These are phyloP conservation scores for Halisarca cf. caerulea DNA, from an alignment of 37 sponge, comb jelly and placozoan species.

Conservation along the genomic window DNA sequence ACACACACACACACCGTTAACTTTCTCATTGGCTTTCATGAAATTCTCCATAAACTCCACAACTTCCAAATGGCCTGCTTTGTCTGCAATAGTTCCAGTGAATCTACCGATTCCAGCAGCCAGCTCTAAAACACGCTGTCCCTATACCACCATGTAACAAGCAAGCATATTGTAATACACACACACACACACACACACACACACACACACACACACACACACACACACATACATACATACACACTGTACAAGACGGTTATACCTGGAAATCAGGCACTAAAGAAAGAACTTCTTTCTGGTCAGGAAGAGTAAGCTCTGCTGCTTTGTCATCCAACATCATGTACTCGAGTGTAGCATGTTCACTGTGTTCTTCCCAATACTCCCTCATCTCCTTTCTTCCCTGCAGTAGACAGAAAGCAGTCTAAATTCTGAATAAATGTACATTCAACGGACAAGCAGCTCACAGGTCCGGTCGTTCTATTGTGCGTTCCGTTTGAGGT, in stretches of 20 bases:
- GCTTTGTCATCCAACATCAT: constrained; percentile 15
- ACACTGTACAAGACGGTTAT: too few relatives aligned
- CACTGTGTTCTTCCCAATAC: constrained; percentile 12
- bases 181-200: too few relatives aligned
- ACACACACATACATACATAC: too few relatives aligned
- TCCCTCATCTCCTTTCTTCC: background rate
- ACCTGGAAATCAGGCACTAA: background rate
- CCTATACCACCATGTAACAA: too few relatives aligned
- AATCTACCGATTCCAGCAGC: constrained; percentile 66
- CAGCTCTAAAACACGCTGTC: constrained; percentile 49
- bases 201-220: too few relatives aligned
- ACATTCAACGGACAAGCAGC: too few relatives aligned
- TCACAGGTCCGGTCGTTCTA: too few relatives aligned
- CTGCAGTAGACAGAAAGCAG: too few relatives aligned
- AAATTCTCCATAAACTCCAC: constrained; percentile 67
- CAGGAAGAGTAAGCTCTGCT: background rate
- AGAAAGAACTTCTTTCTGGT: background rate
- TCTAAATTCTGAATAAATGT: too few relatives aligned
- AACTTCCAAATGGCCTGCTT: constrained; percentile 40
- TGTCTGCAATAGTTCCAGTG: constrained; percentile 45
- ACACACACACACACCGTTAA: constrained; percentile 18
- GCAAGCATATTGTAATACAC: too few relatives aligned
- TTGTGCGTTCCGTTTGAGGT: too few relatives aligned
- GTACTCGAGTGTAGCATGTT: background rate
- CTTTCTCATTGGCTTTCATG: constrained; percentile 49